Conservation (phyloP, 2,888 invertebrate species). For the Dryocosmus kuriphilus region DNA sequence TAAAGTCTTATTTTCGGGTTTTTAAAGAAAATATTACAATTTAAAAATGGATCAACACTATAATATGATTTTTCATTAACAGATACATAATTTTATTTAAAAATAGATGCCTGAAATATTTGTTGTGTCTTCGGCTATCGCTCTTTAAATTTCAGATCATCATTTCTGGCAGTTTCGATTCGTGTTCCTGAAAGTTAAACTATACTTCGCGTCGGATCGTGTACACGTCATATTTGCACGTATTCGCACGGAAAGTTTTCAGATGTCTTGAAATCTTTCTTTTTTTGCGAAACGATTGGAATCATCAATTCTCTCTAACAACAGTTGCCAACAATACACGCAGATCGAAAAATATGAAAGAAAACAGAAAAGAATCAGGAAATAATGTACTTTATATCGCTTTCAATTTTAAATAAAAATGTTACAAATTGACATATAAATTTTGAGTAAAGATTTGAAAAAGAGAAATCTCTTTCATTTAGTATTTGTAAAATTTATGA, state of each 20-base stretch:
- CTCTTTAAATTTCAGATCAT: not conserved
- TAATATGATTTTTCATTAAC: not conserved
- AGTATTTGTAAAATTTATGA: too few species aligned
- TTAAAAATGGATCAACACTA: too few species aligned
- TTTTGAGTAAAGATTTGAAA: too few species aligned
- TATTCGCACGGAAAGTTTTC: slow-evolving; percentile 20
- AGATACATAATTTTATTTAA: not conserved
- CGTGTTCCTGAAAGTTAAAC: slow-evolving; percentile 12
- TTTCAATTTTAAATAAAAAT: too few species aligned
- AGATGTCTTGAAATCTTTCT: slow-evolving; percentile 10
- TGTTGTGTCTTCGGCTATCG: not conserved
- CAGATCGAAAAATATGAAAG: not conserved
- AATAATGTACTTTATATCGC: too few species aligned
- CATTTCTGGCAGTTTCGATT: slow-evolving; percentile 28
- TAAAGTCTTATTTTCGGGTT: too few species aligned
- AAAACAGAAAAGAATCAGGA: not conserved
- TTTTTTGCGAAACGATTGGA: not conserved
- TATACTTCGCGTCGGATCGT: slow-evolving; percentile 5
- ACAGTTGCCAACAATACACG: not conserved
- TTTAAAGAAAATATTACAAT: too few species aligned
- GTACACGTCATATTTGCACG: slow-evolving; percentile 17
- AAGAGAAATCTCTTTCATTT: too few species aligned
- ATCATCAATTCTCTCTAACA: not conserved
- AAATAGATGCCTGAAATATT: not conserved
- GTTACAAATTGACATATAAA: too few species aligned